Conservation (phyloP, 2,888 invertebrate species). For the Iselma pallidipennis region DNA sequence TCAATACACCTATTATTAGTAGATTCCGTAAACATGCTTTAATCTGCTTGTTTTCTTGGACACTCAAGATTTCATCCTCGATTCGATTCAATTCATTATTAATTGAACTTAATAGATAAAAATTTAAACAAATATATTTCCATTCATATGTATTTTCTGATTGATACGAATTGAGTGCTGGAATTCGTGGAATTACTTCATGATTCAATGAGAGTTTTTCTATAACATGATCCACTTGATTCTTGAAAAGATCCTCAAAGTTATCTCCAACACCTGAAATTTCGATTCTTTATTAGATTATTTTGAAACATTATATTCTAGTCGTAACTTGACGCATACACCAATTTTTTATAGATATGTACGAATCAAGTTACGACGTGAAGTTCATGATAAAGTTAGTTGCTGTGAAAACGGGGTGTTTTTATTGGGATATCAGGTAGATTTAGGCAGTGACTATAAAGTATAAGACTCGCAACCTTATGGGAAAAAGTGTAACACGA, state of each 20-base stretch:
- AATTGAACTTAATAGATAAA: conserved; percentile 55
- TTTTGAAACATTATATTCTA: too few relatives aligned
- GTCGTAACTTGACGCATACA: too few relatives aligned
- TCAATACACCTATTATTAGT: conserved; percentile 67
- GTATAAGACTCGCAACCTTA: too few relatives aligned
- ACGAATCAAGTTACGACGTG: too few relatives aligned
- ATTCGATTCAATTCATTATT: conserved; percentile 32
- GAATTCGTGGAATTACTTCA: neutral
- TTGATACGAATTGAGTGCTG: neutral
- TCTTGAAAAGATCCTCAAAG: neutral
- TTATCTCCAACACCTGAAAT: conserved; percentile 1
- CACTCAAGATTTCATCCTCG: conserved; percentile 61
- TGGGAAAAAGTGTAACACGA: too few relatives aligned
- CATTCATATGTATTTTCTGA: conserved; percentile 45
- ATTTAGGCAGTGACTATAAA: too few relatives aligned
- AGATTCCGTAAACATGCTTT: conserved; percentile 66
- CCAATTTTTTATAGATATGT: too few relatives aligned
- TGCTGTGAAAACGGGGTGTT: neutral
- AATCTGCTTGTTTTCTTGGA: conserved; percentile 68
- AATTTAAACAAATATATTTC: conserved; percentile 56
- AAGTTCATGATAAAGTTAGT: too few relatives aligned
- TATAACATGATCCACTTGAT: neutral
- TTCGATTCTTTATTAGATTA: neutral
- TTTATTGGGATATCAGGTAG: neutral
- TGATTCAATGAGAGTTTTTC: neutral